Evolutionary conservation across 2,888 invertebrate species (phyloP).

Genomic region (Erebia epiphron): DNA sequence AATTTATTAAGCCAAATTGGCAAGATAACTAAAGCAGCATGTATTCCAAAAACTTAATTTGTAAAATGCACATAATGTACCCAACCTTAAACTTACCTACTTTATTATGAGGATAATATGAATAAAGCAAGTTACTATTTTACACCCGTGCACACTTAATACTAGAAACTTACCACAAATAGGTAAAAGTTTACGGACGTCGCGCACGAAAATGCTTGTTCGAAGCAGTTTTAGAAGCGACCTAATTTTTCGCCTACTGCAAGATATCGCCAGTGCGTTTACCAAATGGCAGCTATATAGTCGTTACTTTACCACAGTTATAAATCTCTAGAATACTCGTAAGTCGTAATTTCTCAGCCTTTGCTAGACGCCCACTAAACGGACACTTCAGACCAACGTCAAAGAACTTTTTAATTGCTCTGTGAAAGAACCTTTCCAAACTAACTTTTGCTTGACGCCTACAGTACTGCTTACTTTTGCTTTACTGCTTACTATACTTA

Average conservation of each 20-base stretch:
- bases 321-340: slow-evolving; percentile 70
- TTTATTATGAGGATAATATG: background rate
- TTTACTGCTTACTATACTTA: too few relatives aligned
- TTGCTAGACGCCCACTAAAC: slow-evolving; percentile 59
- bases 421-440: slow-evolving; percentile 56
- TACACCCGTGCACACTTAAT: slow-evolving; percentile 1
- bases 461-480: background rate
- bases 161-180: slow-evolving; percentile 44
- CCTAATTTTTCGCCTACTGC: slow-evolving; percentile 26
- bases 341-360: slow-evolving; percentile 61
- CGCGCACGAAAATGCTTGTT: slow-evolving; percentile 47
- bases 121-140: background rate
- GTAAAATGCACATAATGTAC: background rate
- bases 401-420: slow-evolving; percentile 70
- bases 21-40: background rate
- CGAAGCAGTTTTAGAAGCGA: slow-evolving; percentile 51
- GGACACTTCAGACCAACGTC: slow-evolving; percentile 60
- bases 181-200: slow-evolving; percentile 17
- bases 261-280: slow-evolving; percentile 68
- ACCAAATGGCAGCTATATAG: slow-evolving; percentile 58
- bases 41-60: background rate
- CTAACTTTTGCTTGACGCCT: slow-evolving; percentile 14
- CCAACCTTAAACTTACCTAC: background rate
- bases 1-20: background rate
- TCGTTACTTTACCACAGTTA: slow-evolving; percentile 71